Percentiles rank a stretch among this genome's conserved stretches.
Conservation (phyloP, 2,888 invertebrate genomes). For the Conistra vaccinii region DNA sequence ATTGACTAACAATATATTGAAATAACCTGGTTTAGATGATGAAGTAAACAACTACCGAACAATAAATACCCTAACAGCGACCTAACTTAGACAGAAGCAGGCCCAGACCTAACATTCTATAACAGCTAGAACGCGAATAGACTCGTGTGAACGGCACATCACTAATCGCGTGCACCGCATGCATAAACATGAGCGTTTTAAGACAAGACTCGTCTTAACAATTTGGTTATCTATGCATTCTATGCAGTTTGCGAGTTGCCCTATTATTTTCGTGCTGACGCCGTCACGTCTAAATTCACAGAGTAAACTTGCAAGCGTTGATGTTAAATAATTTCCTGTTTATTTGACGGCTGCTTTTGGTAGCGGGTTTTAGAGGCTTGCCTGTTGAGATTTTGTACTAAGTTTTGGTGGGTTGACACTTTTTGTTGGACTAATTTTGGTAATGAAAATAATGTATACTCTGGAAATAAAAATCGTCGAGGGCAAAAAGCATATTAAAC, state of each 20-base stretch:
- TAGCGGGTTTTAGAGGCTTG: constrained; percentile 12
- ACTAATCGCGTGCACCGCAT: constrained; percentile 58
- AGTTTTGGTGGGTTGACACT: neutral
- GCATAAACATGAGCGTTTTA: constrained; percentile 62
- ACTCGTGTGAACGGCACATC: constrained; percentile 56
- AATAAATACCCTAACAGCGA: constrained; percentile 1
- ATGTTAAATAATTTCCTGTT: constrained; percentile 67
- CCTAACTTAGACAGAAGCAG: constrained; percentile 10
- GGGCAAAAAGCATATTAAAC: constrained; percentile 1
- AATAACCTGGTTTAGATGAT: neutral
- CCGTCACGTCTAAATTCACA: constrained; percentile 59
- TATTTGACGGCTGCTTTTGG: constrained; percentile 48
- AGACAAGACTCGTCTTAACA: constrained; percentile 63
- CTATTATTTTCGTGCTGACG: constrained; percentile 66
- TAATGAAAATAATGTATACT: constrained; percentile 4
- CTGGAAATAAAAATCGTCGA: constrained; percentile 1
- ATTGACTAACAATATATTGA: neutral
- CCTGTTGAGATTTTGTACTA: constrained; percentile 13
- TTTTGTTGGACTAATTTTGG: constrained; percentile 20
- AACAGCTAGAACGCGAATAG: constrained; percentile 44
- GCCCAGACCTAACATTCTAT: constrained; percentile 5
- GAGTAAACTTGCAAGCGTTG: constrained; percentile 56
- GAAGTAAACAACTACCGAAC: neutral
- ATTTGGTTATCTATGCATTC: constrained; percentile 60
- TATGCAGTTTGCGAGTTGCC: constrained; percentile 62